Conservation (phyloP, 2,797 vertebrate genomes). For the Sphaeramia orbicularis region DNA sequence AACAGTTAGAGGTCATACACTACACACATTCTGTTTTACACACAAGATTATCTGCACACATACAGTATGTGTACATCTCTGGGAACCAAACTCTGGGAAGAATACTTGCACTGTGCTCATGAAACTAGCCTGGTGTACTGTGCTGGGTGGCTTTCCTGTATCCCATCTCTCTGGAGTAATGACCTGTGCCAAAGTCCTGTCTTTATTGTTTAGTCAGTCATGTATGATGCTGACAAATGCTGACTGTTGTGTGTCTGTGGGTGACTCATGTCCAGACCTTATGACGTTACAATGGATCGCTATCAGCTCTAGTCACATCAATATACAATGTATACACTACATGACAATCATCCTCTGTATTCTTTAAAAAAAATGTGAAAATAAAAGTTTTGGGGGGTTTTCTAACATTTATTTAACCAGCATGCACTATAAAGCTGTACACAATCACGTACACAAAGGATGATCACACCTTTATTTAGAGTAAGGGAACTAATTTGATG, state of each 20-base stretch:
- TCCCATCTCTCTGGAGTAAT: slow-evolving; percentile 3
- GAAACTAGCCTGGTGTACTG: not conserved
- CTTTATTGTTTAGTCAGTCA: slow-evolving; percentile 27
- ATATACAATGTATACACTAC: slow-evolving; percentile 21
- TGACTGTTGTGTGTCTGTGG: slow-evolving; percentile 52
- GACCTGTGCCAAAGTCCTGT: slow-evolving; percentile 27
- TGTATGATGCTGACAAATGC: slow-evolving; percentile 35
- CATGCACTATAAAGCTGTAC: too few species aligned
- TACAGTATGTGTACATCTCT: not conserved
- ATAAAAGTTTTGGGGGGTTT: not conserved
- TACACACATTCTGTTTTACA: not conserved
- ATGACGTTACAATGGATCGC: slow-evolving; percentile 47
- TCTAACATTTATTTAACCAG: too few species aligned
- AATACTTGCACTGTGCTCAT: not conserved
- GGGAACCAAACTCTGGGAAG: not conserved
- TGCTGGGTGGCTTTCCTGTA: not conserved
- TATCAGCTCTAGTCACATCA: slow-evolving; percentile 43
- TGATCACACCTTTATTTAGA: too few species aligned
- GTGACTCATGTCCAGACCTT: slow-evolving; percentile 37
- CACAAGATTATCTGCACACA: not conserved
- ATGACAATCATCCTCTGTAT: slow-evolving; percentile 5
- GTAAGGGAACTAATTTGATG: too few species aligned
- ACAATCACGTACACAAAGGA: too few species aligned
- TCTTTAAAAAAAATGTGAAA: slow-evolving; percentile 1
- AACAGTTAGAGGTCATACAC: slow-evolving; percentile 12